Evolutionary conservation across 2,888 invertebrate species (phyloP), one percentile per base, ranked within the genome.

Genomic region (Leptopilina syphax): DNA sequence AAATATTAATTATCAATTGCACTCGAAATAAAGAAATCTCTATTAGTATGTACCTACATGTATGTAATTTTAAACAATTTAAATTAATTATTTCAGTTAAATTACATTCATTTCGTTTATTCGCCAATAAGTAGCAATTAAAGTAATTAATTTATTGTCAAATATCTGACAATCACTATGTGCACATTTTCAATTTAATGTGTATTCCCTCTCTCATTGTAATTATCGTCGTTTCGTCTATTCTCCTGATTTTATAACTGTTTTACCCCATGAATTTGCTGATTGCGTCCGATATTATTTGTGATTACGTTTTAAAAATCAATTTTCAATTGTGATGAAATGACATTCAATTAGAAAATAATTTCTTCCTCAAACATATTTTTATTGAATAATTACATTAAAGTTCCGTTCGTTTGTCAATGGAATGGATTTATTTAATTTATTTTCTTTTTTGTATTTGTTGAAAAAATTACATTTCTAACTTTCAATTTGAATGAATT

Each of bases 181-280:
- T 50, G 50, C 12, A 27, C 47, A 68, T 50, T 66, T 10, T 34
- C 34, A 34, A 47, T 68, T 68, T 68, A 68, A 50, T 50, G 50
- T 50, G 5, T 54, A 70, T 13, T 70, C 44, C 7, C 27, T 50
- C 27, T 24, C 70, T 50, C 70, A 10, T 10, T 50, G 12, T 24
- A 70, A 70, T 70, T 70, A 70, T 70, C 70, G 27, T 70, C 27
- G 12, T 70, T 54, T 50, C 50, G 60, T 60, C 70, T 50, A 70
- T 34, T 34, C 24, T 70, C 27, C 47, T 54, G 50, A 70, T 70
- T 54, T 70, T 70, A 50, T 18, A 24, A 50, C 47, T 70, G 70
- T 70, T 50, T 24, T 50, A 24, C 27, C 34, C 34, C 34, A 18
- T 34, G 34, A 34, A 24, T n/a, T 70, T 47, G 50, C 70, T 70